These are phyloP conservation scores for Malacoctenus gilli DNA, from an alignment of 2,797 vertebrate genomes.

Conservation along the genomic window DNA sequence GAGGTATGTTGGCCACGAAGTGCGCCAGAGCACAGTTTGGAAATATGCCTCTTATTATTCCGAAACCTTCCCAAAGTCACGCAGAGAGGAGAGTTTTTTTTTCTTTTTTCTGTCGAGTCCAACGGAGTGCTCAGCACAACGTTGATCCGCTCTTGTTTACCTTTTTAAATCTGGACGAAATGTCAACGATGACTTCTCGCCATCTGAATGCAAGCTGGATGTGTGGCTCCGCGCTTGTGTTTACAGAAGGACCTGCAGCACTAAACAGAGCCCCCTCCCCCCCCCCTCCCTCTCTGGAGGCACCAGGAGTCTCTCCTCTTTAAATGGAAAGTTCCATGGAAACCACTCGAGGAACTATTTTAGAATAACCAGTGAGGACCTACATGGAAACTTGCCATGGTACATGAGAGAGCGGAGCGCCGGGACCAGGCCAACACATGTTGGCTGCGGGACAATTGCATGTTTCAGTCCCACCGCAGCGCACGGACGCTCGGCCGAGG, in stretches of 20 bases:
- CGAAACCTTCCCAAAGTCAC: constrained; percentile 43
- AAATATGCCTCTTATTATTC: constrained; percentile 36
- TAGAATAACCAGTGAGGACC: constrained; percentile 41
- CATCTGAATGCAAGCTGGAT: constrained; percentile 29
- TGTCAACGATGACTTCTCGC: constrained; percentile 31
- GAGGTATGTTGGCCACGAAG: constrained; percentile 27
- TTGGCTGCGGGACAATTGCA: constrained; percentile 35
- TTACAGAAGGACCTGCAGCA: constrained; percentile 48
- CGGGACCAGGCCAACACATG: constrained; percentile 47
- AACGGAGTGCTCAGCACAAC: constrained; percentile 11
- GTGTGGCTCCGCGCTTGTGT: constrained; percentile 42
- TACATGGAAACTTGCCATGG: constrained; percentile 54
- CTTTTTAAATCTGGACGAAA: constrained; percentile 35
- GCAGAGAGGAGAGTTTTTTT: constrained; percentile 8
- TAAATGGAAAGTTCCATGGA: constrained; percentile 66
- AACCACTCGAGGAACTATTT: constrained; percentile 58
- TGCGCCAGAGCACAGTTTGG: constrained; percentile 37
- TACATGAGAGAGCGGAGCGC: constrained; percentile 40
- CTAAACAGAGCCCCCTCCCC: constrained; percentile 43
- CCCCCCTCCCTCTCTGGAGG: constrained; percentile 40
- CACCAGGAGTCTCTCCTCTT: constrained; percentile 47
- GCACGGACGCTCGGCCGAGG: constrained; percentile 34
- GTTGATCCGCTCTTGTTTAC: constrained; percentile 20
- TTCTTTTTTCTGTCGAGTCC: constrained; percentile 7
- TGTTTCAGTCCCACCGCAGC: constrained; percentile 32